Evolutionary conservation across 1,140 invertebrate species (phyloP).

Genomic region (Antheraea pernyi): DNA sequence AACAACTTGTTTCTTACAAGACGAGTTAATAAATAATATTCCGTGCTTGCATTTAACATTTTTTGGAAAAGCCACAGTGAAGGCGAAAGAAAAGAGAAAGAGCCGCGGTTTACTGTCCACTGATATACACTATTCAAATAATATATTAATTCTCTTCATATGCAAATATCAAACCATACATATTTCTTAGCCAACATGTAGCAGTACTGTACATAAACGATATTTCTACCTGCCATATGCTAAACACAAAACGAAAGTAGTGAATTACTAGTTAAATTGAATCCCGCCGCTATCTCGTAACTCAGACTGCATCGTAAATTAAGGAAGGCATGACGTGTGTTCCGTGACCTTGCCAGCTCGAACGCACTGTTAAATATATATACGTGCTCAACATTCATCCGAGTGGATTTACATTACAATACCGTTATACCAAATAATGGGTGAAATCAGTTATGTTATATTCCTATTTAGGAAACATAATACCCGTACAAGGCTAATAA

Average conservation of each 20-base stretch:
- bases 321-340: slow-evolving; percentile 44
- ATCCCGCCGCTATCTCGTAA: slow-evolving; percentile 19
- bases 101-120: too few species aligned
- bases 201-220: neutral
- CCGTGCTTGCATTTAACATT: too few species aligned
- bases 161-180: too few species aligned
- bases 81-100: too few species aligned
- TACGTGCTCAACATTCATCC: neutral
- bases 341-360: slow-evolving; percentile 28
- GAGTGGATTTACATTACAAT: neutral
- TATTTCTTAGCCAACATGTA: too few species aligned
- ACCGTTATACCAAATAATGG: neutral
- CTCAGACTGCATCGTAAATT: slow-evolving; percentile 23
- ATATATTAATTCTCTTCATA: too few species aligned
- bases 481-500: neutral
- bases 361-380: neutral
- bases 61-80: too few species aligned
- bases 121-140: too few species aligned
- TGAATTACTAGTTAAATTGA: neutral
- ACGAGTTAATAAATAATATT: too few species aligned
- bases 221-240: neutral
- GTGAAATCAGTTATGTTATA: neutral
- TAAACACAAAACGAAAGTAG: neutral
- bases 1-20: too few species aligned
- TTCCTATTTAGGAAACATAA: neutral